Conservation (phyloP, 1,140 invertebrate species). For the Arctopsyche grandis region DNA sequence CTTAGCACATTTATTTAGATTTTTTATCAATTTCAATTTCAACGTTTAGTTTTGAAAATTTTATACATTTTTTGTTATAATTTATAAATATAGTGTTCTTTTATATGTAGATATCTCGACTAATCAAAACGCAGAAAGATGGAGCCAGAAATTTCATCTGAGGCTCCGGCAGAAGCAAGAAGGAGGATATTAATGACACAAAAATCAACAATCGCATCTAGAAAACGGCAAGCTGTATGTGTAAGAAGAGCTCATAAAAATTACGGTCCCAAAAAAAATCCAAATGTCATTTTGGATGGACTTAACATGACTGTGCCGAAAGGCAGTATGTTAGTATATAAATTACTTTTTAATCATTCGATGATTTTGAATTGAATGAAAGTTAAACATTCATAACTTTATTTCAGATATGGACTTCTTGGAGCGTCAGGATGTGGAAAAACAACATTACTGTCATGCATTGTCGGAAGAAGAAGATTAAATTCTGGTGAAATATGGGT, state of each 20-base stretch:
- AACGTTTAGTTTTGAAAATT: too few relatives aligned
- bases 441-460: constrained; percentile 87
- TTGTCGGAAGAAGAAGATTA: constrained; percentile 83
- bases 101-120: too few relatives aligned
- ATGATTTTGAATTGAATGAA: background rate
- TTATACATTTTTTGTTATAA: too few relatives aligned
- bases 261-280: constrained; percentile 84
- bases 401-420: constrained; percentile 82
- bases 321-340: constrained; percentile 84
- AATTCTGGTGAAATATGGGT: constrained; percentile 89
- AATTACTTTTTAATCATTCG: background rate
- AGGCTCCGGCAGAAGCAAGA: constrained; percentile 41
- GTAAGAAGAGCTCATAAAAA: constrained; percentile 84
- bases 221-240: constrained; percentile 82
- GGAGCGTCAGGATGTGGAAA: constrained; percentile 88
- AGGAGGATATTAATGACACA: constrained; percentile 68
- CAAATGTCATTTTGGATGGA: constrained; percentile 85
- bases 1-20: too few relatives aligned
- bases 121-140: background rate
- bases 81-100: too few relatives aligned
- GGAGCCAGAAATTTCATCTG: constrained; percentile 26
- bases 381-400: constrained; percentile 1
- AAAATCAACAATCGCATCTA: constrained; percentile 76
- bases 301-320: constrained; percentile 92
- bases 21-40: too few relatives aligned